These are phyloP conservation scores for Nyctereutes procyonoides DNA, from an alignment of 2,113 vertebrate species.

Conservation along the genomic window DNA sequence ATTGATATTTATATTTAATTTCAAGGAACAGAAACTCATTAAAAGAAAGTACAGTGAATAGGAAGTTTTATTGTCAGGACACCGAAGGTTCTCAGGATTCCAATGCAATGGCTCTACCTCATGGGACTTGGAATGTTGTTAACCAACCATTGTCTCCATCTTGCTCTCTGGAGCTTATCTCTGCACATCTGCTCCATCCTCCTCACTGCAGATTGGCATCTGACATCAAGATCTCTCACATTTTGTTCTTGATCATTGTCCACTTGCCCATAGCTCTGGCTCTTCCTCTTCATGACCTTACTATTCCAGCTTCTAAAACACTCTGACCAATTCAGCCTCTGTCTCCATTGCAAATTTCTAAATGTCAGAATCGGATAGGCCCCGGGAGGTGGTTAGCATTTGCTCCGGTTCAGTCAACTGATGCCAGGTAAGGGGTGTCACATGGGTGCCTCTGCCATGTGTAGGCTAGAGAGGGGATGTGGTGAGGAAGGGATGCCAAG, in stretches of 20 bases:
- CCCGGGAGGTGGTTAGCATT: too few species aligned
- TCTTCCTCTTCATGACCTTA: neutral
- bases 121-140: neutral
- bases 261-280: neutral
- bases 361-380: neutral
- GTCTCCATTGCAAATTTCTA: neutral
- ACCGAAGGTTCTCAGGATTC: neutral
- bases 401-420: neutral
- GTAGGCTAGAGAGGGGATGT: neutral
- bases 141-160: neutral
- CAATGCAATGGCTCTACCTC: neutral
- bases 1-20: neutral
- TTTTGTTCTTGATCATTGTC: neutral
- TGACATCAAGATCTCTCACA: neutral
- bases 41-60: neutral
- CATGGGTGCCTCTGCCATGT: neutral
- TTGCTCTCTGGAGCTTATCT: neutral
- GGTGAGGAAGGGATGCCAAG: neutral
- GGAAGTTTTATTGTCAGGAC: neutral
- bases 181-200: neutral
- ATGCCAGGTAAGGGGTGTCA: neutral
- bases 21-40: neutral
- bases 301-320: neutral
- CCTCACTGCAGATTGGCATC: neutral
- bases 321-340: neutral